These are phyloP conservation scores for Erythrocebus patas DNA, from an alignment of 2,113 vertebrate species.

Conservation along the genomic window DNA sequence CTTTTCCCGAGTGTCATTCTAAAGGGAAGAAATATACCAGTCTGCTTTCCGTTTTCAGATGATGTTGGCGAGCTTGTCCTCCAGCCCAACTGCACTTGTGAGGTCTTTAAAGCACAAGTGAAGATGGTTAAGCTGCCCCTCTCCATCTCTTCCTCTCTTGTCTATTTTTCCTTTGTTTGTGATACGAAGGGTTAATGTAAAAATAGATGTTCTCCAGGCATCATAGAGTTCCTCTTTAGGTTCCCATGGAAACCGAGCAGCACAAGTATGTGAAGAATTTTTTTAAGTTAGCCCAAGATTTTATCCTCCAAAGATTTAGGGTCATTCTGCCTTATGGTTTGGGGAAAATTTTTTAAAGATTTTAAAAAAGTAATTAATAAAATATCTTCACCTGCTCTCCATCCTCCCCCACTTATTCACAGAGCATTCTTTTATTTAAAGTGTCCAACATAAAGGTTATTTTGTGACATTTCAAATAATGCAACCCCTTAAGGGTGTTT, in stretches of 20 bases:
- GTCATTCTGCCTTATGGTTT: not conserved
- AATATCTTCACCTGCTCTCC: too few relatives aligned
- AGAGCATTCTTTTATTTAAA: not conserved
- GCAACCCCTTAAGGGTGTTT: not conserved
- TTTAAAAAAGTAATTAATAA: not conserved
- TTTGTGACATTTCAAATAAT: not conserved
- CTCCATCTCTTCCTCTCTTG: too few relatives aligned
- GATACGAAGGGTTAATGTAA: constrained; percentile 39
- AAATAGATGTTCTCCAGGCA: constrained; percentile 53
- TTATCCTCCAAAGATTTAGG: constrained; percentile 26
- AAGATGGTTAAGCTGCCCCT: too few relatives aligned
- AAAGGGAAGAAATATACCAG: accelerated
- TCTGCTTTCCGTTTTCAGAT: not conserved
- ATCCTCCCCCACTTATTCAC: accelerated
- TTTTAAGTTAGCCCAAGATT: constrained; percentile 55
- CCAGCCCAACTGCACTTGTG: accelerated
- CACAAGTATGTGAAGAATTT: constrained; percentile 22
- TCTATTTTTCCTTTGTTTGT: not conserved
- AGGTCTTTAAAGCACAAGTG: accelerated
- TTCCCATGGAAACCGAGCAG: constrained; percentile 74
- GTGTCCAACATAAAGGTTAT: not conserved
- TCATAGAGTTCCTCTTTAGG: constrained; percentile 13
- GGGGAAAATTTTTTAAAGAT: not conserved
- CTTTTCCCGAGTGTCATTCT: accelerated
- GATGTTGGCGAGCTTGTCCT: accelerated